These are phyloP conservation scores for Apis cerana DNA, from an alignment of 1,140 invertebrate genomes.

Conservation along the genomic window DNA sequence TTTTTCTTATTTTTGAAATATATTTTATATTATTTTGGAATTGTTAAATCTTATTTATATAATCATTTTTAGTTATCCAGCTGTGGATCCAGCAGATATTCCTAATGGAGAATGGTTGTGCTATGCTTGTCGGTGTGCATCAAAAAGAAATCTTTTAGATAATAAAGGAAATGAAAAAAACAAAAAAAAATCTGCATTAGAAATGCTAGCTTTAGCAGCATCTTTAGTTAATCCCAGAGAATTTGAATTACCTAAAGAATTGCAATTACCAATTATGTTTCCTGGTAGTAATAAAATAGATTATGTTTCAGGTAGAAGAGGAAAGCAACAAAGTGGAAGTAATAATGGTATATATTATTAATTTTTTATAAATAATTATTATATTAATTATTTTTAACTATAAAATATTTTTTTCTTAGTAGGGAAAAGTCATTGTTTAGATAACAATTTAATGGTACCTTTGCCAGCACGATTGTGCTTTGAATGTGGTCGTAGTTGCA, in stretches of 20 bases:
- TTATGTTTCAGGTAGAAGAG: conserved; percentile 73
- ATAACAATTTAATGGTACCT: conserved; percentile 89
- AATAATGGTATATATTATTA: conserved; percentile 67
- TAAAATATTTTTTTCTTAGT: conserved; percentile 41
- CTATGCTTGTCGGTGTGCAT: conserved; percentile 85
- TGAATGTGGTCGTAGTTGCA: conserved; percentile 91
- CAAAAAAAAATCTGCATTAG: conserved; percentile 84
- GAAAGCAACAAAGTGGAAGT: conserved; percentile 67
- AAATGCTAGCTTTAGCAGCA: conserved; percentile 90
- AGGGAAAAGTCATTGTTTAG: conserved; percentile 84
- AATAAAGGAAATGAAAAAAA: conserved; percentile 72
- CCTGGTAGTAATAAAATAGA: conserved; percentile 89
- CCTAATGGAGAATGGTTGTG: conserved; percentile 96
- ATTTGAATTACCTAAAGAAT: conserved; percentile 92
- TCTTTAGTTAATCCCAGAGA: conserved; percentile 92
- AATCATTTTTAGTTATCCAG: conserved; percentile 88
- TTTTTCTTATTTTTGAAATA: background rate
- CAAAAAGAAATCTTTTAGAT: conserved; percentile 73
- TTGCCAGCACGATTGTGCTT: conserved; percentile 92
- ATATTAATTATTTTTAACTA: conserved; percentile 15
- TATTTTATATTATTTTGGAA: background rate
- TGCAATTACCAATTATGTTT: conserved; percentile 89
- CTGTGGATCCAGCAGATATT: conserved; percentile 92
- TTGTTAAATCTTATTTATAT: background rate
- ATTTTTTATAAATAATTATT: background rate